A percentile compares a stretch with the other conserved stretches of the same genome.
Conservation (phyloP, 1,140 invertebrate species). For the Zaprionus vittiger region DNA sequence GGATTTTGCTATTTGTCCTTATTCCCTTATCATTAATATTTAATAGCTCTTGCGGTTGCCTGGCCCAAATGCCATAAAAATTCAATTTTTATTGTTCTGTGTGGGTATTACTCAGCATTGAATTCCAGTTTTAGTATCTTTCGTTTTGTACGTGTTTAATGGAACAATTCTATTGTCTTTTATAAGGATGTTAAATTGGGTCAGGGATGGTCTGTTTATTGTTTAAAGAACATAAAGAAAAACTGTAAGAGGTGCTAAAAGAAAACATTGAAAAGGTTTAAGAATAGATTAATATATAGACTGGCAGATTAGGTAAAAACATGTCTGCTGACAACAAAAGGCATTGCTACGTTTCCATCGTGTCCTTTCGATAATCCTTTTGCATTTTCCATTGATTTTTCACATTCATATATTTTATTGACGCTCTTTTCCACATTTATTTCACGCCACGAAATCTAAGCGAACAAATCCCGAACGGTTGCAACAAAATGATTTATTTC, state of each 20-base stretch:
- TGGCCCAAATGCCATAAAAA: not conserved
- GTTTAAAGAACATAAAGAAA: not conserved
- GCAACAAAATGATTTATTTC: conserved; percentile 4
- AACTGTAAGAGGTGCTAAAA: not conserved
- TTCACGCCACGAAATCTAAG: not conserved
- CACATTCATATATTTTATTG: conserved; percentile 10
- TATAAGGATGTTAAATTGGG: not conserved
- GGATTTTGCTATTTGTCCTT: not conserved
- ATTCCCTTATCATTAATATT: conserved; percentile 6
- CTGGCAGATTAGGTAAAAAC: not conserved
- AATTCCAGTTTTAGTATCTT: conserved; percentile 2
- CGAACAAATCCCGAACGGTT: conserved; percentile 1
- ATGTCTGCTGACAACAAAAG: not conserved
- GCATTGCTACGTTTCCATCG: not conserved
- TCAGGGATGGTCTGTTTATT: not conserved
- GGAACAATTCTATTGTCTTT: not conserved
- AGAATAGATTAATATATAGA: not conserved
- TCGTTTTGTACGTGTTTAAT: conserved; percentile 9
- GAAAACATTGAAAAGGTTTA: not conserved
- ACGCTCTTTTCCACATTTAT: conserved; percentile 2
- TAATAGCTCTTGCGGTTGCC: conserved; percentile 3
- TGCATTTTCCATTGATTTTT: not conserved
- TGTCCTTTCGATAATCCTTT: not conserved
- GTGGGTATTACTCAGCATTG: not conserved
- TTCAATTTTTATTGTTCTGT: conserved; percentile 7